Conservation (phyloP, 2,113 vertebrate species). For the Pelecanoides urinatrix region DNA sequence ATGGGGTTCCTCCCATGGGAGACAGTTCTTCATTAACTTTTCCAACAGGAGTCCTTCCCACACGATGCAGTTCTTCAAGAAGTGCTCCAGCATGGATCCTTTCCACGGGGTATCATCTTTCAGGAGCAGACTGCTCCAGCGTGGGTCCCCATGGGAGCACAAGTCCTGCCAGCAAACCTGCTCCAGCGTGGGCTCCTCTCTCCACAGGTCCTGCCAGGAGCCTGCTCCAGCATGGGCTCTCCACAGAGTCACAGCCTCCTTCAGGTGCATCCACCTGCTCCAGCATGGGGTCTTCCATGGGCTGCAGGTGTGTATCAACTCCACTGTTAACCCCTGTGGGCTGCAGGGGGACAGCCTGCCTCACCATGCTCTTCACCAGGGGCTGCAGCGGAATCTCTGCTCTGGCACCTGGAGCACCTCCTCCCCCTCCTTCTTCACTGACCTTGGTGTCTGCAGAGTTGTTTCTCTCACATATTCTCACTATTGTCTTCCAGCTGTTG, state of each 20-base stretch:
- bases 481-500: neutral
- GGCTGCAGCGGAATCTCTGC: neutral
- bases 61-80: neutral
- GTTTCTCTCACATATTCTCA: neutral
- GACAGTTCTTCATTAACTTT: neutral
- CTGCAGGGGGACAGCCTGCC: neutral
- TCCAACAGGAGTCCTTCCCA: neutral
- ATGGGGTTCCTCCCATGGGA: neutral
- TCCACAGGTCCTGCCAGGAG: neutral
- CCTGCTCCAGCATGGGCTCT: neutral
- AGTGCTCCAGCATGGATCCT: fast-evolving
- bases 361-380: neutral
- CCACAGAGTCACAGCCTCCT: neutral
- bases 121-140: neutral
- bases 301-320: neutral
- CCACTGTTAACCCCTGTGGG: neutral
- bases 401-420: neutral
- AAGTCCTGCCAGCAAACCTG: neutral
- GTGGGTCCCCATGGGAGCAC: too few relatives aligned
- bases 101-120: neutral
- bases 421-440: neutral
- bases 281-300: too few relatives aligned
- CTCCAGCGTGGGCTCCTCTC: neutral
- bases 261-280: neutral
- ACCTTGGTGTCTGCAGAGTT: neutral